These are phyloP conservation scores for Pseudomyrmex dendroicus DNA, from an alignment of 1,140 invertebrate genomes.

Conservation along the genomic window DNA sequence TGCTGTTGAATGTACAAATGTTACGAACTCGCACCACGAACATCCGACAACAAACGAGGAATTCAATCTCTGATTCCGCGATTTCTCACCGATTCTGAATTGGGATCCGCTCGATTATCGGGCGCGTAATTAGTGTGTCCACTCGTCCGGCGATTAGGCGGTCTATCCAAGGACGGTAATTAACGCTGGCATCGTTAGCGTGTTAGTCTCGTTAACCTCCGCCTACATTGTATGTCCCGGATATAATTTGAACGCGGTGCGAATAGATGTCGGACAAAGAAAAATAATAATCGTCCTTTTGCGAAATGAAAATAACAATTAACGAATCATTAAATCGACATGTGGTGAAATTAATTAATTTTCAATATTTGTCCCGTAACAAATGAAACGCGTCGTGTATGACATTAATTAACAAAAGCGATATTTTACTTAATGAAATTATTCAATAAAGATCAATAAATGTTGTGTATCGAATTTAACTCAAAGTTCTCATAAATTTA, in stretches of 20 bases:
- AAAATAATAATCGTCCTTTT: not conserved
- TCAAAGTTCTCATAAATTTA: slow-evolving; percentile 28
- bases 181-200: slow-evolving; percentile 73
- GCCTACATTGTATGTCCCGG: not conserved
- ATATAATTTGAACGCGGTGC: not conserved
- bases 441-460: not conserved
- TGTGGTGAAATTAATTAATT: not conserved
- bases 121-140: slow-evolving; percentile 69
- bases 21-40: not conserved
- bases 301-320: slow-evolving; percentile 1
- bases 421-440: not conserved
- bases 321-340: not conserved
- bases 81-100: slow-evolving; percentile 50
- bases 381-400: not conserved
- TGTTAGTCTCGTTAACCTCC: slow-evolving; percentile 70
- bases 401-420: not conserved
- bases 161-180: slow-evolving; percentile 68
- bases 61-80: slow-evolving; percentile 27
- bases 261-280: not conserved
- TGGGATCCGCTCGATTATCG: slow-evolving; percentile 61
- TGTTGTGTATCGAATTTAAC: not conserved
- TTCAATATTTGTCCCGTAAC: not conserved
- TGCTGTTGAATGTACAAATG: not conserved
- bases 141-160: slow-evolving; percentile 68
- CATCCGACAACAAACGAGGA: slow-evolving; percentile 9